Evolutionary conservation across 2,113 vertebrate genomes (phyloP).

Genomic region (Daphoenositta chrysoptera): DNA sequence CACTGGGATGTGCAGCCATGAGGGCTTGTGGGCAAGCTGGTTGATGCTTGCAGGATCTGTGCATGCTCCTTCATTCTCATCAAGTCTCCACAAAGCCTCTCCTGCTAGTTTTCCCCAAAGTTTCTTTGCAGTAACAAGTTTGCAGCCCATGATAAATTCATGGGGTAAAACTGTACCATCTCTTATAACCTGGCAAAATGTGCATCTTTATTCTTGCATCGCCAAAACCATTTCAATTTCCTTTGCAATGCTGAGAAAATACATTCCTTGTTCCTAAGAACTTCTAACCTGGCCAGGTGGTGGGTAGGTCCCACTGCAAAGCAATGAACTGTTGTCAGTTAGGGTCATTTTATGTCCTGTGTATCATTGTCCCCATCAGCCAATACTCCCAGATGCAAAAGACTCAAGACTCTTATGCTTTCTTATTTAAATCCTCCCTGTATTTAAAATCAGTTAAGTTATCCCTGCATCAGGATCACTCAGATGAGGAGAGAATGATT

Average conservation of each 20-base stretch:
- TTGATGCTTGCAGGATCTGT: not conserved
- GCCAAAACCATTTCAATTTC: not conserved
- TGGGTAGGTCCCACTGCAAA: not conserved
- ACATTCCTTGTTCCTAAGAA: not conserved
- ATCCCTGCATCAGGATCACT: not conserved
- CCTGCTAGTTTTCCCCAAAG: not conserved
- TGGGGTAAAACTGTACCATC: not conserved
- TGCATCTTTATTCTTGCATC: not conserved
- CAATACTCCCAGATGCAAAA: not conserved
- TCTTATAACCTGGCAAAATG: not conserved
- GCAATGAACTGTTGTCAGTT: not conserved
- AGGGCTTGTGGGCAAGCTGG: not conserved
- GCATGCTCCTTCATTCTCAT: not conserved
- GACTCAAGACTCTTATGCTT: not conserved
- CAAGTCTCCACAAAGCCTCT: not conserved
- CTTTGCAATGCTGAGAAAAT: not conserved
- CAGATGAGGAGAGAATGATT: not conserved
- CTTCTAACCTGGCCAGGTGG: not conserved
- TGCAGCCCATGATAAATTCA: not conserved
- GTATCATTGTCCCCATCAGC: not conserved
- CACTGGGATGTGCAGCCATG: rapidly evolving
- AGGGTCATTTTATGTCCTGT: not conserved
- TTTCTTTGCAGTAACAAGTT: not conserved
- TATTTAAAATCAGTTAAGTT: not conserved
- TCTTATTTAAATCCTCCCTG: not conserved